These are phyloP conservation scores for Blera fallax DNA, from an alignment of 2,888 invertebrate genomes.

Conservation along the genomic window DNA sequence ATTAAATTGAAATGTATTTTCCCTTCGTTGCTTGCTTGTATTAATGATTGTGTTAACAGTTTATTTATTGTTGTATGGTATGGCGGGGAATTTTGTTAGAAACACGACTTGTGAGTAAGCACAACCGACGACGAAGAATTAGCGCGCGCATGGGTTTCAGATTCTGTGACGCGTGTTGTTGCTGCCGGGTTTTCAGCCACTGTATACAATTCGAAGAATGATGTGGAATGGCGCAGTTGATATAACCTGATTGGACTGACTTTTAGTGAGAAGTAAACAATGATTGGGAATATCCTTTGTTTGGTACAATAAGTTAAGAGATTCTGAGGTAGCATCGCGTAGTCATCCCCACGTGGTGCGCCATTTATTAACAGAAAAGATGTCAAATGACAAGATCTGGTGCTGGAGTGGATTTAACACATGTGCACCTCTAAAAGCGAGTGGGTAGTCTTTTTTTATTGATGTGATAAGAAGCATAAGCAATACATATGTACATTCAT, in stretches of 20 bases:
- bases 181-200: slow-evolving; percentile 2
- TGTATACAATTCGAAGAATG: not conserved
- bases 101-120: slow-evolving; percentile 53
- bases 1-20: slow-evolving; percentile 22
- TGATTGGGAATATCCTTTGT: not conserved
- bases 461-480: too few relatives aligned
- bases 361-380: not conserved
- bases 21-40: slow-evolving; percentile 20
- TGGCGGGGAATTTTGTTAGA: slow-evolving; percentile 54
- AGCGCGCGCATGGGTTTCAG: slow-evolving; percentile 43
- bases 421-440: not conserved
- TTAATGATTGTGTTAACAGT: slow-evolving; percentile 15
- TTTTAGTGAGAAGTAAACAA: slow-evolving; percentile 8
- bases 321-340: not conserved
- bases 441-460: not conserved
- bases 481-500: too few relatives aligned
- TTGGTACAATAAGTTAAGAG: not conserved
- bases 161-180: slow-evolving; percentile 28
- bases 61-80: not conserved
- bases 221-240: not conserved
- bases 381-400: not conserved
- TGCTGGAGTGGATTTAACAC: not conserved
- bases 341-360: not conserved
- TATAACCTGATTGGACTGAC: slow-evolving; percentile 8
- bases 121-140: slow-evolving; percentile 10